Evolutionary conservation across 2,797 vertebrate genomes (phyloP).

Genomic region (Hemibagrus guttatus): DNA sequence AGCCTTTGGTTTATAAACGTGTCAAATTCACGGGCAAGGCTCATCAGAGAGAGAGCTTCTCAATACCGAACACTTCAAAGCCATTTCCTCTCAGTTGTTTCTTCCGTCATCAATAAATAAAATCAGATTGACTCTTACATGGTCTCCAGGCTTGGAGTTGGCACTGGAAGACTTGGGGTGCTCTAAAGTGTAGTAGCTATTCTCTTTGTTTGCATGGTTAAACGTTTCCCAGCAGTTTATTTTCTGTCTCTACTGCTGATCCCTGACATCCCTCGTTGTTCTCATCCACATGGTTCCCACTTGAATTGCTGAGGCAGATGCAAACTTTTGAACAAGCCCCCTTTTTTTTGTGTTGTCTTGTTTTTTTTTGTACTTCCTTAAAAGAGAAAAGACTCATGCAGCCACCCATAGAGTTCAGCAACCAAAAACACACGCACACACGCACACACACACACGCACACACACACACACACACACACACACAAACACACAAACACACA

Average conservation of each 20-base stretch:
- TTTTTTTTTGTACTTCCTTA: slow-evolving; percentile 31
- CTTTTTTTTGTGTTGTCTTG: slow-evolving; percentile 45
- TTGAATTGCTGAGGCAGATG: slow-evolving; percentile 60
- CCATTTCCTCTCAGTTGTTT: slow-evolving; percentile 70
- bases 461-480: slow-evolving; percentile 12
- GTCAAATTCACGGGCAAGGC: slow-evolving; percentile 62
- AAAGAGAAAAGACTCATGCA: slow-evolving; percentile 52
- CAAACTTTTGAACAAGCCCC: slow-evolving; percentile 66
- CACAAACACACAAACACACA: no score
- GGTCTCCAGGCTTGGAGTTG: slow-evolving; percentile 66
- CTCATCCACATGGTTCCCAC: slow-evolving; percentile 62
- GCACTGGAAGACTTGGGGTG: slow-evolving; percentile 71
- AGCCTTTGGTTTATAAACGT: slow-evolving; percentile 49
- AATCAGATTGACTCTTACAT: slow-evolving; percentile 63
- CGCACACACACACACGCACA: slow-evolving; percentile 7
- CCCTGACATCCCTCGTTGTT: slow-evolving; percentile 67
- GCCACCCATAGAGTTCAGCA: slow-evolving; percentile 29
- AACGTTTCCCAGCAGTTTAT: slow-evolving; percentile 72
- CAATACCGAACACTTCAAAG: slow-evolving; percentile 71
- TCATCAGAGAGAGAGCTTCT: slow-evolving; percentile 64
- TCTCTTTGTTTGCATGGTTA: slow-evolving; percentile 74
- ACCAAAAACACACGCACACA: slow-evolving; percentile 9
- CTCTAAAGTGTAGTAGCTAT: slow-evolving; percentile 67
- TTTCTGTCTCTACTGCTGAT: slow-evolving; percentile 69
- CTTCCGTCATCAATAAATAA: slow-evolving; percentile 78